Conservation (phyloP, 2,797 vertebrate species). For the Acanthurus leucopareius region DNA sequence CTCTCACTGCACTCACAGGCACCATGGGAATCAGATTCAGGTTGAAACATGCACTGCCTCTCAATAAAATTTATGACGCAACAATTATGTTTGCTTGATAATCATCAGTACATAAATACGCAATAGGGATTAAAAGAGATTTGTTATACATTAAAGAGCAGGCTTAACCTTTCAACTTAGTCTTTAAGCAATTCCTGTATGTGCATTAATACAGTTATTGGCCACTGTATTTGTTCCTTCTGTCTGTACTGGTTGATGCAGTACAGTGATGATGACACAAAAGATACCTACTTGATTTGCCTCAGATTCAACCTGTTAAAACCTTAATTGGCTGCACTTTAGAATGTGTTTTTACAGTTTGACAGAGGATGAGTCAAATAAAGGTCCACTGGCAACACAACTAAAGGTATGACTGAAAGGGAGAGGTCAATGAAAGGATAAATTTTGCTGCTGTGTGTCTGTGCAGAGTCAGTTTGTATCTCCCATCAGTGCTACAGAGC, state of each 20-base stretch:
- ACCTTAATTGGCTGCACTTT: not conserved
- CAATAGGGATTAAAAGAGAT: not conserved
- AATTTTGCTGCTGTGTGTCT: not conserved
- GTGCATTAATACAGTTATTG: not conserved
- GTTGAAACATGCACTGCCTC: not conserved
- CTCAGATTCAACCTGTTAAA: too few relatives aligned
- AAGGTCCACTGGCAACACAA: not conserved
- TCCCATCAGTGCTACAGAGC: conserved; percentile 29
- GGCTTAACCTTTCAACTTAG: not conserved
- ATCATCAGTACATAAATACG: conserved; percentile 1
- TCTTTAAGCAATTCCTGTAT: not conserved
- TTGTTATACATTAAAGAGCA: not conserved
- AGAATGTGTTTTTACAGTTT: not conserved
- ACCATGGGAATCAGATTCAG: conserved; percentile 19
- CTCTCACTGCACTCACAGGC: conserved; percentile 2
- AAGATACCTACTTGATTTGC: not conserved
- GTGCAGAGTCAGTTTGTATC: conserved; percentile 5
- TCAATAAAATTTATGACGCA: not conserved
- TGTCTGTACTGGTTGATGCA: not conserved
- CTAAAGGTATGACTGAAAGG: not conserved
- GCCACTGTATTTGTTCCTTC: not conserved
- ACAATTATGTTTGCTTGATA: conserved; percentile 6
- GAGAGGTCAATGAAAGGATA: not conserved
- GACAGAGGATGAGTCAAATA: not conserved
- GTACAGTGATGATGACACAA: not conserved